Evolutionary conservation across 2,888 invertebrate genomes (phyloP), one percentile per base, ranked within the genome.

Genomic region (Teleogryllus oceanicus): DNA sequence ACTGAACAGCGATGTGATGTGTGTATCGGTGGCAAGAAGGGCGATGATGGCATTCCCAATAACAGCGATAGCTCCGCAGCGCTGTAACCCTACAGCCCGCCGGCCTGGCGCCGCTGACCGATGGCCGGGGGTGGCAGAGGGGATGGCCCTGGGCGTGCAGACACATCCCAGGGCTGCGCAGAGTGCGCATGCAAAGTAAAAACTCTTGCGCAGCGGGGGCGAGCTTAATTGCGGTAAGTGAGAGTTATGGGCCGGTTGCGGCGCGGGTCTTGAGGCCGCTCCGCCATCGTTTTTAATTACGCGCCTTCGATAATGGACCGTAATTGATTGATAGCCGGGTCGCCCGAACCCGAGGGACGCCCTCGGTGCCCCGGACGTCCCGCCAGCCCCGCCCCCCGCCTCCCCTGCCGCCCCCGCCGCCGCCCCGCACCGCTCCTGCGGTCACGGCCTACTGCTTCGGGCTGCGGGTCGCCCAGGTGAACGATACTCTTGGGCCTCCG

Each of bases 201-300:
- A 62, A 62, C 62, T 62, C 62, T 62, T 62, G 62, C 62, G 62
- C 62, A 13, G 13, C 62, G n/a, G 62, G 62, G 62, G 37, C 37
- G 16, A 11, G 62, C 62, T 62, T 62, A 62, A 62, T 62, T 62
- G 62, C 62, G 16, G 62, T 62, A 62, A 62, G 62, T 62, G 62
- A 62, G 62, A 62, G 62, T 62, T 62, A 62, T 62, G 62, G 62
- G 62, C 16, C 62, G 62, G 62, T 62, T 62, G 62, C 62, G 62
- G 62, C n/a, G n/a, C 62, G n/a, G 37, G 62, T 62, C 62, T 62
- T 62, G 62, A 62, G 62, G 62, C 62, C 62, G n/a, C 62, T 62
- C 62, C 62, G 62, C 62, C 62, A 62, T 62, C 62, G 62, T 62
- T 62, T 62, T 62, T 62, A 62, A 62, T 62, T 62, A 62, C 62